Evolutionary conservation across 2,113 vertebrate genomes (phyloP).

Genomic region (Pachypanchax playfairii): DNA sequence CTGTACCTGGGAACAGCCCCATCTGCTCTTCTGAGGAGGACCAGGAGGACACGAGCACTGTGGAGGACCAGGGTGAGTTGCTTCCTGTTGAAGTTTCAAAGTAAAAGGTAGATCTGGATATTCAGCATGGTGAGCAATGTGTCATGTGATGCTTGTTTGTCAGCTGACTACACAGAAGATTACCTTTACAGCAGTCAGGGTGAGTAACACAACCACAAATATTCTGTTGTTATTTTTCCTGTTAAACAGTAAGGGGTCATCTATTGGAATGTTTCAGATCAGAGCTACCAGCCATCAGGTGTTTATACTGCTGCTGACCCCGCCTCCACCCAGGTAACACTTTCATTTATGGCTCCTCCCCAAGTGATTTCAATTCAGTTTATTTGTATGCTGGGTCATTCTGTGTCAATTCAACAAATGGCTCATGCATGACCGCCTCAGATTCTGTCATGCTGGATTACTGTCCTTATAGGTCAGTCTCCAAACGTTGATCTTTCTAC

Average conservation of each 20-base stretch:
- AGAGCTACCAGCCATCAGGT: constrained; percentile 80
- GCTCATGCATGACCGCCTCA: no score
- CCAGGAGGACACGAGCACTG: constrained; percentile 53
- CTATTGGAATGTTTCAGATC: constrained; percentile 75
- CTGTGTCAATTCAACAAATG: no score
- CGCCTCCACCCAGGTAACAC: constrained; percentile 84
- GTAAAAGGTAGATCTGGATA: background rate
- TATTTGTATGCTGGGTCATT: no score
- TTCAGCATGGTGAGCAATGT: background rate
- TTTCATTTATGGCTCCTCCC: background rate
- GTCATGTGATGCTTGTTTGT: constrained; percentile 13
- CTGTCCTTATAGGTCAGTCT: no score
- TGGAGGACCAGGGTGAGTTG: constrained; percentile 60
- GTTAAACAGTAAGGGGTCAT: background rate
- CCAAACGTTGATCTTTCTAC: no score
- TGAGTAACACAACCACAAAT: constrained; percentile 42
- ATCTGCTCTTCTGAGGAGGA: constrained; percentile 69
- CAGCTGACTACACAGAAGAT: constrained; percentile 87
- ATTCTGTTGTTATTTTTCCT: background rate
- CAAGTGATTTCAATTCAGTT: no score
- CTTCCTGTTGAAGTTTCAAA: constrained; percentile 1
- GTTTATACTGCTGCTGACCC: constrained; percentile 84
- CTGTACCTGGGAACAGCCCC: constrained; percentile 32
- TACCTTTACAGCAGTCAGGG: constrained; percentile 84
- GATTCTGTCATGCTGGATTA: no score